Base-by-base conservation (phyloP, 2,797 vertebrate species). In the Anabas testudineus region DNA sequence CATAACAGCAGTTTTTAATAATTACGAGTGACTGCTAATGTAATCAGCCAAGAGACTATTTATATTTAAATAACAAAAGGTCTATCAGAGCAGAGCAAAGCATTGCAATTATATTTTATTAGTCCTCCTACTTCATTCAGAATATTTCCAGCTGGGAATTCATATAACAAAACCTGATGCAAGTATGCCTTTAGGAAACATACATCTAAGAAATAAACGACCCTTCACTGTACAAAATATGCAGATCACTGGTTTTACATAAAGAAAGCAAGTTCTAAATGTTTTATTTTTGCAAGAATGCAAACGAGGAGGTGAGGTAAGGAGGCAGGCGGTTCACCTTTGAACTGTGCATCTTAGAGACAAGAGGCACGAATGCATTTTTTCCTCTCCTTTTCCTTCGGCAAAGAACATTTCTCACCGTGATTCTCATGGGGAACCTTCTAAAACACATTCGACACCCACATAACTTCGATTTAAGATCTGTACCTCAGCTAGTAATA, bases 371-470 rank as follows among this genome's bases (percentile, higher is more conserved):
- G 30, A 82, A 70, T 45, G 46, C 45, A 7, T 69, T 78, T 67
- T 66, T 56, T 39, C 77, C 51, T 73, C 52, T 77, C 67, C 52
- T 26, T 87, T 78, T 90, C 71, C 83, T 90, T 80, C n/a, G 75
- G 85, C 84, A 86, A 84, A 84, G 81, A 88, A 85, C 72, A 82
- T 84, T 82, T 84, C 80, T 91, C 83, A 78, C 68, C 21, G 47
- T 10, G 39, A 71, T 68, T 83, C 86, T 85, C 83, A 39, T 4
- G 79, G 89, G 90, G 74, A 83, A 74, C 51, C 74, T 80, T 84
- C 71, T 86, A 78, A 88, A 91, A 86, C 80, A 83, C 85, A 91
- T 87, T 75, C 76, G 90, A 87, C 88, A 61, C 91, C 92, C 85
- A 92, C 91, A 76, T 90, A 82, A 63, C 74, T 83, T 72, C 77